Conservation (phyloP, 2,888 invertebrate species). For the Sacculina carcini region DNA sequence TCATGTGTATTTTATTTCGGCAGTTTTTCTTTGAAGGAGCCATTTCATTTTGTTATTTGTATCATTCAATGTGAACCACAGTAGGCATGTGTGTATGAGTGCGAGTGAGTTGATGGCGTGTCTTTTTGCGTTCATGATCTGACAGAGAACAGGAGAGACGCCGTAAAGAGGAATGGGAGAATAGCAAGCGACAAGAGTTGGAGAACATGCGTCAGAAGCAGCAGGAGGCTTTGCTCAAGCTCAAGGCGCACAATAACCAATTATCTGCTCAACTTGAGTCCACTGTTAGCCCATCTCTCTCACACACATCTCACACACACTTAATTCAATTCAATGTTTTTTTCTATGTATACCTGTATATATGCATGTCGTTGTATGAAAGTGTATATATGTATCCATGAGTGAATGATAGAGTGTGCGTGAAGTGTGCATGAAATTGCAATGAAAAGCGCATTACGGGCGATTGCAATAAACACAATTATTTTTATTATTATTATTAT, state of each 20-base stretch:
- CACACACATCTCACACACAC: too few relatives aligned
- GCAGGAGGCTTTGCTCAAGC: slow-evolving; percentile 50
- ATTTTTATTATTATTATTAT: too few relatives aligned
- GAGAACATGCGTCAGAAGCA: slow-evolving; percentile 60
- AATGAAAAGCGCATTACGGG: too few relatives aligned
- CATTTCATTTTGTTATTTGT: too few relatives aligned
- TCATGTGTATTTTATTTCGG: not conserved
- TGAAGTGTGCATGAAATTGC: too few relatives aligned
- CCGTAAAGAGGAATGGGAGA: slow-evolving; percentile 84
- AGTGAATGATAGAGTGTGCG: too few relatives aligned
- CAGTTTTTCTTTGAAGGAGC: not conserved
- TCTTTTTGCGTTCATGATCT: not conserved
- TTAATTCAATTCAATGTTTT: too few relatives aligned
- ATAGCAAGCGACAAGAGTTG: slow-evolving; percentile 61
- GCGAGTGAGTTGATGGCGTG: not conserved
- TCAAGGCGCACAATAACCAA: slow-evolving; percentile 65
- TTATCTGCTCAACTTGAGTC: slow-evolving; percentile 49
- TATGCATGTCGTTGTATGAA: too few relatives aligned
- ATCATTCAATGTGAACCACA: not conserved
- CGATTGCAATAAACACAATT: too few relatives aligned
- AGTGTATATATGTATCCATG: too few relatives aligned
- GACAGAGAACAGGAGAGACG: slow-evolving; percentile 71
- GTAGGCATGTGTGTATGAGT: not conserved
- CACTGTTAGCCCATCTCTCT: slow-evolving; percentile 20
- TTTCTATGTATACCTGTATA: too few relatives aligned